Evolutionary conservation across 2,797 vertebrate genomes (phyloP).

Genomic region (Eidolon dupreanum): DNA sequence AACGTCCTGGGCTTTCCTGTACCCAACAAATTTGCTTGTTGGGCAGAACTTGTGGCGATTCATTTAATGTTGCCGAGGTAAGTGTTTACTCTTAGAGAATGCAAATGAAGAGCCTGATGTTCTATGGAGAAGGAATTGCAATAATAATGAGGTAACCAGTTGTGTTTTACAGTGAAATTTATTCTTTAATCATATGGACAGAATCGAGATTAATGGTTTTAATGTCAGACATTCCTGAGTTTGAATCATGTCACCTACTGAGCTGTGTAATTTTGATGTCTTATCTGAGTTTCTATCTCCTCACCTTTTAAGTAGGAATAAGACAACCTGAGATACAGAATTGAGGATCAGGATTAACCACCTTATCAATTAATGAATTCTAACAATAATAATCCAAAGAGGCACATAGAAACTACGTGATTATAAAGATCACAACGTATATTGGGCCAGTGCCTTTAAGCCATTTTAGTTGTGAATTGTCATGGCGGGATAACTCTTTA

Average conservation of each 20-base stretch:
- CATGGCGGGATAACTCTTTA: background rate
- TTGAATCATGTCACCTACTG: background rate
- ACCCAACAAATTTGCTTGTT: constrained; percentile 92
- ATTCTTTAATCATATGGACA: background rate
- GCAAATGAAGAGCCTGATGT: background rate
- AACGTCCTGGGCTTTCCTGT: constrained; percentile 90
- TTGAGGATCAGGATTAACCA: background rate
- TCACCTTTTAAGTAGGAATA: background rate
- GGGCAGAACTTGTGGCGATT: constrained; percentile 95
- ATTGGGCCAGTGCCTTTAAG: background rate
- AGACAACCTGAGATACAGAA: background rate
- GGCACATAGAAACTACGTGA: background rate
- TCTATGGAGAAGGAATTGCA: background rate
- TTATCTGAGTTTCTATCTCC: background rate
- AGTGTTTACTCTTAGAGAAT: constrained; percentile 76
- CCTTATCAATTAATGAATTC: background rate
- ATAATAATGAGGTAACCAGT: background rate
- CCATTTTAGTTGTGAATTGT: background rate
- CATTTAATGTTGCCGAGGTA: constrained; percentile 93
- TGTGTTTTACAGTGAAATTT: background rate
- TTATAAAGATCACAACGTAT: background rate
- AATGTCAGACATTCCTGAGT: background rate
- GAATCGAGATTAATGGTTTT: background rate
- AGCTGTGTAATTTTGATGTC: background rate
- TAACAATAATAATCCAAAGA: background rate